Evolutionary conservation across 1,140 invertebrate genomes (phyloP), one percentile per base, ranked within the genome.

Genomic region (Acromyrmex heyeri): DNA sequence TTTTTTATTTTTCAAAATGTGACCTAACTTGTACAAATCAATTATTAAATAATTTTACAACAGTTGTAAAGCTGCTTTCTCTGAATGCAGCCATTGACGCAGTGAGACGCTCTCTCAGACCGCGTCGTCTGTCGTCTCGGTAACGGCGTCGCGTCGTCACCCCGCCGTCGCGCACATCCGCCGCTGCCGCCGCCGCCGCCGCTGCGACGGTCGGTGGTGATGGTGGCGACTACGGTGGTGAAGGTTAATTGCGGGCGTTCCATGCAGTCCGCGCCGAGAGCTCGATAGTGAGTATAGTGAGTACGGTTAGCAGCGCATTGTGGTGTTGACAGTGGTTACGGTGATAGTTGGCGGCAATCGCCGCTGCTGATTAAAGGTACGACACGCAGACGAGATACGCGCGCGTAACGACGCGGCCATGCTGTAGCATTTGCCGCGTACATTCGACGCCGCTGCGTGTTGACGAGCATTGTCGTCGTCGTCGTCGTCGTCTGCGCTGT

Each of bases 161-260:
- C 59, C 30, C 24, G 12, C 16, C 72, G 30, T 21, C 27, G 73
- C 16, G 34, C 38, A 61, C 72, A 10, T 55, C 0, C 18, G 18
- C 69, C 50, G 24, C 24, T 0, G 24, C 24, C 27, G 27, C 27
- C 27, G 27, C 2, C 1, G 21, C 24, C 44, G 69, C 21, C 55
- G 50, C 18, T 16, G 38, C 57, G 73, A 30, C 24, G 73, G 34
- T 55, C 27, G 16, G 55, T 61, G 72, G 53, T 75, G 72, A 75
- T 67, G 62, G 77, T 79, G 77, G 77, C 62, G 77, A 79, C 77
- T n/a, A 53, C 77, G 62, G 55, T 70, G 78, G 48, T 44, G 62
- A 70, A 69, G 65, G 76, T 78, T 78, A 65, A 78, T 65, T 59
- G 30, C 76, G 38, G 38, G 16, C 55, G 75, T 27, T 55, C 18